Evolutionary conservation across 2,113 vertebrate genomes (phyloP), one percentile per base, ranked within the genome.

Genomic region (Grammomys dolichurus): DNA sequence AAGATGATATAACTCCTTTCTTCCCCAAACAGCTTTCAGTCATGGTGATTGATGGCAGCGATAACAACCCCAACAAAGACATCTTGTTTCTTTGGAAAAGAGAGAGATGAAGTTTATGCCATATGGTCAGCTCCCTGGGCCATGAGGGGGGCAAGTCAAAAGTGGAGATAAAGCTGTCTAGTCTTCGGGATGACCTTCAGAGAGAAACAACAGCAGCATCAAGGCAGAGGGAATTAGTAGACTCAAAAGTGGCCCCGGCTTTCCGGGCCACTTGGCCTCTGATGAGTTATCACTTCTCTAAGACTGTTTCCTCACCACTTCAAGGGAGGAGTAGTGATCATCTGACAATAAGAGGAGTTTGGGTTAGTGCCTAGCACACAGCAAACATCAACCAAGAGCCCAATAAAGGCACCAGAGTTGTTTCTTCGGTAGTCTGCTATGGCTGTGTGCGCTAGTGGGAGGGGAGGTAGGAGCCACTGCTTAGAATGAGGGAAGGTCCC

Each of bases 1-100:
- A 43, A 63, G 56, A n/a, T 43, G 22, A 43, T 24, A 36, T 5
- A 11, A 20, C 20, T 8, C 17, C 48, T 54, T 58, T 24, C 11
- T 20, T 81, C 54, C 78, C 33, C 78, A 43, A 28, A 1, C 40
- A 28, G 56, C 56, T 43, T 60, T 63, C 36, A 24, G n/a, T 14
- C n/a, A 17, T 5, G 13, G 24, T 43, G n/a, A 28, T 28, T 28
- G 43, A 82, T 28, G 10, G 6, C 12, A 60, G 80, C 56, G 43
- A 82, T 60, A 4, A 7, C n/a, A 60, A 60, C 36, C n/a, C 6
- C n/a, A 60, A 43, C 80, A 26, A 40, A 60, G 80, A 43, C 36
- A 82, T 14, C 72, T 60, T 43, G 31, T 70, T 93, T 69, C 75
- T 96, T 81, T 90, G 75, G 60, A 86, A 86, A 48, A 82, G 43